Evolutionary conservation across 2,797 vertebrate genomes (phyloP), one percentile per base, ranked within the genome.

Genomic region (Lepus oiostolus): DNA sequence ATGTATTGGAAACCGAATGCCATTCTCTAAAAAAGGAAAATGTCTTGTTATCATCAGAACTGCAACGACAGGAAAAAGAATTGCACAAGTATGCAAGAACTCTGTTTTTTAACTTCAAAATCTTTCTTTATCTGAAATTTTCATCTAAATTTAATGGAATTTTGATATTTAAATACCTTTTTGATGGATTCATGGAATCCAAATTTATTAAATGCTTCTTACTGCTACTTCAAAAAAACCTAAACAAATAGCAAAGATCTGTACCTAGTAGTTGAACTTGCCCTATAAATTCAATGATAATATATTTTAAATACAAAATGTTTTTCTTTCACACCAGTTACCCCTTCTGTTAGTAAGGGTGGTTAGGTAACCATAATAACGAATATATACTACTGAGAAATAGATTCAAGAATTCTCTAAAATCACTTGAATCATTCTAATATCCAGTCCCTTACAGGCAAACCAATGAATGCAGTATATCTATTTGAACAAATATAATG

Each of bases 1-100:
- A 95, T 93, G 97, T 97, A 97, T 98, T 99, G 97, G 99, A 99
- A 98, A 98, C 98, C 28, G 99, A 99, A 97, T 99, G 99, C 96
- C 98, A 97, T 84, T 97, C 98, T 83, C 98, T 99, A 88, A 99
- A 98, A 97, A 98, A 98, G 38, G 99, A 99, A 96, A 99, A 99
- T 92, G 98, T 97, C 86, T 91, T 97, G n/a, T 98, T 99, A 19
- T 97, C 98, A 19, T 98, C 99, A 92, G 99, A 99, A 97, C 98
- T 99, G 96, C 98, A 99, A 68, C 98, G 96, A 63, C 98, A 99
- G 94, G 99, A 99, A 98, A 97, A 98, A 22, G 99, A 99, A 97
- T 98, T 99, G 77, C 98, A 98, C 98, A 99, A 99, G 99, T 99
- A 98, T 98, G 98, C 96, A 90, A 91, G 24, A 84, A 58, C 42